These are phyloP conservation scores for Nomada ruficornis DNA, from an alignment of 2,888 invertebrate species.

Conservation along the genomic window DNA sequence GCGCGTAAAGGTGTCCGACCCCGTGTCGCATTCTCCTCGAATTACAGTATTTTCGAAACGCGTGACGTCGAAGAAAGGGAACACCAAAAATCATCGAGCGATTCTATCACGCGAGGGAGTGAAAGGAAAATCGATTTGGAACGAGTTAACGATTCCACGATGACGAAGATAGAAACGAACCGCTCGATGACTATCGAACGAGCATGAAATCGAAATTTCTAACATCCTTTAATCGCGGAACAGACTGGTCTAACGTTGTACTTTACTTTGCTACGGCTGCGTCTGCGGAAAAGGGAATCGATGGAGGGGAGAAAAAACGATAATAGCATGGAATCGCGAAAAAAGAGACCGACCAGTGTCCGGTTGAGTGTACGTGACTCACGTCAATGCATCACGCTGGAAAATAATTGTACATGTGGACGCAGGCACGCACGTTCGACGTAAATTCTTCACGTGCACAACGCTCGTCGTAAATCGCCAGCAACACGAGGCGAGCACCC, in stretches of 20 bases:
- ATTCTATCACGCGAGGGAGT: constrained; percentile 9
- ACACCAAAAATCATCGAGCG: neutral
- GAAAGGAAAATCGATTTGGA: constrained; percentile 49
- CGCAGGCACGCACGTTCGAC: constrained; percentile 64
- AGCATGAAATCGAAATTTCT: constrained; percentile 45
- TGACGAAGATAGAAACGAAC: constrained; percentile 39
- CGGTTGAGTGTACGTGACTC: constrained; percentile 61
- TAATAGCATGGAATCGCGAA: constrained; percentile 27
- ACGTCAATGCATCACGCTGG: constrained; percentile 61
- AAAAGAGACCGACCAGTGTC: constrained; percentile 30
- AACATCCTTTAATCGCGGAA: neutral
- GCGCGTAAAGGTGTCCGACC: constrained; percentile 28
- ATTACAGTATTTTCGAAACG: neutral
- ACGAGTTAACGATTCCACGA: constrained; percentile 49
- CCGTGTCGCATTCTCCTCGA: neutral
- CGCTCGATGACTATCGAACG: neutral
- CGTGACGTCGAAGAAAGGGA: constrained; percentile 5
- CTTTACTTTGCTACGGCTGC: neutral
- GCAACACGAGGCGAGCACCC: constrained; percentile 59
- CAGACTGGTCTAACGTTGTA: neutral
- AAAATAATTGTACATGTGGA: constrained; percentile 65
- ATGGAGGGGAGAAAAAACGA: constrained; percentile 7
- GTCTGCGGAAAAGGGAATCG: constrained; percentile 8
- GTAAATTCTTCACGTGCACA: constrained; percentile 65
- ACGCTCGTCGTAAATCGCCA: constrained; percentile 62